phyloP scores from a whole-genome alignment of 2,113 vertebrate species.

The Echinops telfairi region DNA sequence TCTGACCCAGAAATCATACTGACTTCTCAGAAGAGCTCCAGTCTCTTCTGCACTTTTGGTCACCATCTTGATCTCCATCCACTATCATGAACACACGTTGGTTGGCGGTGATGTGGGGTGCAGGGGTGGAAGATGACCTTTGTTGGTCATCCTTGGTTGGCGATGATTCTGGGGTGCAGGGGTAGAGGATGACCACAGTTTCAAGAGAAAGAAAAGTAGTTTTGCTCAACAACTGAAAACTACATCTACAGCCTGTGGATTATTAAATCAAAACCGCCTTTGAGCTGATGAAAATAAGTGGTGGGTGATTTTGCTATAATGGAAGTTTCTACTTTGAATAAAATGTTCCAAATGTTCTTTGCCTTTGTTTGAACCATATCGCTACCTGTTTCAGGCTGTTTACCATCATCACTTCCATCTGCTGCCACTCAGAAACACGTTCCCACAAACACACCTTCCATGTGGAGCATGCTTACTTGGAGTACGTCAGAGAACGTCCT shows the following conservation, averaged over 20 bases:
- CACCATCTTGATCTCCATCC: neutral
- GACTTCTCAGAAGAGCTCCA: neutral
- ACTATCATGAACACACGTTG: no score
- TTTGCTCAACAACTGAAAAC: neutral
- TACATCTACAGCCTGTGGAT: neutral
- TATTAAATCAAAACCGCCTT: neutral
- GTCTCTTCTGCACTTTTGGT: neutral
- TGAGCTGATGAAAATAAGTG: no score
- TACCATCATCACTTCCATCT: neutral
- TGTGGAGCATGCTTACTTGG: neutral
- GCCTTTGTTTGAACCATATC: neutral
- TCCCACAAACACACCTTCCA: neutral
- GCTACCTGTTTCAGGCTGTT: neutral
- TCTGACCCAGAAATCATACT: neutral
- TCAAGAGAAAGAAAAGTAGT: constrained; percentile 2
- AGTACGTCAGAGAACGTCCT: neutral
- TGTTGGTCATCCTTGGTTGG: no score
- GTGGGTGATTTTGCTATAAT: neutral
- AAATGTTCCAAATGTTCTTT: neutral
- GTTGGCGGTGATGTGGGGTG: neutral
- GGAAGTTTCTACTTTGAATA: neutral
- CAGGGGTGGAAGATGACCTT: neutral
- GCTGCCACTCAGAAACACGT: neutral
- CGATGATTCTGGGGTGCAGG: neutral
- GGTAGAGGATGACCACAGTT: neutral